Evolutionary conservation across 2,113 vertebrate species (phyloP).

Genomic region (Cervus canadensis): DNA sequence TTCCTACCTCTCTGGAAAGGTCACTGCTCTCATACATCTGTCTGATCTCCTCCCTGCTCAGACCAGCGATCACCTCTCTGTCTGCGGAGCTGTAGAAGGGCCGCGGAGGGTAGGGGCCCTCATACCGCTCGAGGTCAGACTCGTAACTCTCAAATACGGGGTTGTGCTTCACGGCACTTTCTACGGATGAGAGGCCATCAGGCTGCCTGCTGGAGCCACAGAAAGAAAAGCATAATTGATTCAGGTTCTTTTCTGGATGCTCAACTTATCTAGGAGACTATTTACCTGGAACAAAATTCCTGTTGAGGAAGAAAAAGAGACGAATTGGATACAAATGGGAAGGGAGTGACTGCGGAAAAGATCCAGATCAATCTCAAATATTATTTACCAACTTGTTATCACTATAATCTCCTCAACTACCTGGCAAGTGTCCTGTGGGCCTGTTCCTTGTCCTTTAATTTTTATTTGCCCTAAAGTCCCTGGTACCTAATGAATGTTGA

Average conservation of each 20-base stretch:
- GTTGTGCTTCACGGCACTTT: slow-evolving; percentile 93
- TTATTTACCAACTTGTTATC: not conserved
- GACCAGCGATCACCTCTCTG: slow-evolving; percentile 89
- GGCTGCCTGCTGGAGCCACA: slow-evolving; percentile 79
- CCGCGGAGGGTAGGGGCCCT: slow-evolving; percentile 84
- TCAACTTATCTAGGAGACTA: not conserved
- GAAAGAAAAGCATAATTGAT: not conserved
- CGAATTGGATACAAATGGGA: not conserved
- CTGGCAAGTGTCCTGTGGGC: not conserved
- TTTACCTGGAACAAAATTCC: not conserved
- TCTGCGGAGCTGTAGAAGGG: slow-evolving; percentile 87
- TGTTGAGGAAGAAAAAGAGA: not conserved
- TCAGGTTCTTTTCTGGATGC: not conserved
- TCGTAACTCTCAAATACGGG: slow-evolving; percentile 91
- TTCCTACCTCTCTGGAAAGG: slow-evolving; percentile 92
- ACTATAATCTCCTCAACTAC: not conserved
- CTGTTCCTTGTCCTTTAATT: not conserved
- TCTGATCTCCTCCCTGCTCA: slow-evolving; percentile 94
- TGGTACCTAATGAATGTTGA: not conserved
- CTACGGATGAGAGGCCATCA: slow-evolving; percentile 89
- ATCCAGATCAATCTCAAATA: not conserved
- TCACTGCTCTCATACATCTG: slow-evolving; percentile 95
- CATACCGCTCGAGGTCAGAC: slow-evolving; percentile 87
- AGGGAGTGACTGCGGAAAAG: not conserved
- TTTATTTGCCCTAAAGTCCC: not conserved